Conservation (phyloP, 2,113 vertebrate genomes). For the Epinephelus moara region DNA sequence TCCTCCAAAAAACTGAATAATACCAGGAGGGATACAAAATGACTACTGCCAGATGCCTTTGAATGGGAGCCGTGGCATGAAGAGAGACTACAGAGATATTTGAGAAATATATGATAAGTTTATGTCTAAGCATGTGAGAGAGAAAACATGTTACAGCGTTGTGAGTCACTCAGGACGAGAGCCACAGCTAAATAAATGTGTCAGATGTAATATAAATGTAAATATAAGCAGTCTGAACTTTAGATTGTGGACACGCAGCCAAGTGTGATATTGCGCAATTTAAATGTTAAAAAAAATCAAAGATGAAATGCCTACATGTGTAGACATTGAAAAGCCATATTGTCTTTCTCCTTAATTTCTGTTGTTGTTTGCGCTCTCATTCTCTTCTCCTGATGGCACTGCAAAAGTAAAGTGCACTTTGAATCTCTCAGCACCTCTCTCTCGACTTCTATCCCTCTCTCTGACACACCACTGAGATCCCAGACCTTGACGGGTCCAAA, state of each 20-base stretch:
- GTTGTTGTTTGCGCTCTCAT: conserved; percentile 43
- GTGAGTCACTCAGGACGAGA: conserved; percentile 42
- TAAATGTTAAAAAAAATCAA: conserved; percentile 63
- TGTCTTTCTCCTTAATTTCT: conserved; percentile 45
- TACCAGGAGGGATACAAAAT: conserved; percentile 27
- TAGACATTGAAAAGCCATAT: conserved; percentile 74
- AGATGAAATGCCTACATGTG: conserved; percentile 59
- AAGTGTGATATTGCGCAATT: background rate
- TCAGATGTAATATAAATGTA: conserved; percentile 63
- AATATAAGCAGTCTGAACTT: conserved; percentile 41
- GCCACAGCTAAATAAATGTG: conserved; percentile 28
- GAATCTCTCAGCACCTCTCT: conserved; percentile 22
- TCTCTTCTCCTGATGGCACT: conserved; percentile 43
- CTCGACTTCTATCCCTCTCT: conserved; percentile 33
- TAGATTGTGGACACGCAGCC: conserved; percentile 11
- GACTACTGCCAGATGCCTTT: conserved; percentile 60
- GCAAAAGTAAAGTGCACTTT: conserved; percentile 66
- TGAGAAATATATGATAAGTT: conserved; percentile 27
- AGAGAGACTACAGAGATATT: conserved; percentile 50
- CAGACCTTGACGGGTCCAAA: conserved; percentile 5
- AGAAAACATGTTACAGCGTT: conserved; percentile 4
- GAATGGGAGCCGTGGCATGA: conserved; percentile 43
- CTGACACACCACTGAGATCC: conserved; percentile 16
- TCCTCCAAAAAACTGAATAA: conserved; percentile 42
- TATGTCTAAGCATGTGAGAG: conserved; percentile 34